Percentiles rank a stretch among this genome's conserved stretches.
These are phyloP conservation scores for Ganaspis sp. DNA, from an alignment of 1,140 invertebrate species.

Conservation along the genomic window DNA sequence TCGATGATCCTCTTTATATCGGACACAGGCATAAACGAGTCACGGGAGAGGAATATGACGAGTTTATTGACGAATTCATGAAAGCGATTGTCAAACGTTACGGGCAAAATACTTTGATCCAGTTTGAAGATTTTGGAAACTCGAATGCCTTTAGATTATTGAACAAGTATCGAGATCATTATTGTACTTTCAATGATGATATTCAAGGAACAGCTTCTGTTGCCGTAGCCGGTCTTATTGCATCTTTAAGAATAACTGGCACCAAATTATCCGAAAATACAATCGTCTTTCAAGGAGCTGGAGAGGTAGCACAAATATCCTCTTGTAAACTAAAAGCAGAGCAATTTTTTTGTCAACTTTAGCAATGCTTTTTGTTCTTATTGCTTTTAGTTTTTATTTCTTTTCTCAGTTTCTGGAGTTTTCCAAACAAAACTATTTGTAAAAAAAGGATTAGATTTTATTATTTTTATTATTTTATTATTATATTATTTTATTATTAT, in stretches of 20 bases:
- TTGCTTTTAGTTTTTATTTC: too few species aligned
- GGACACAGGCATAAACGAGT: slow-evolving; percentile 90
- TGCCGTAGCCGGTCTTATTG: slow-evolving; percentile 93
- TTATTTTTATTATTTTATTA: too few species aligned
- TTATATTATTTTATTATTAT: too few species aligned
- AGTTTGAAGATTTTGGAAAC: slow-evolving; percentile 98
- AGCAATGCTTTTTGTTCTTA: too few species aligned
- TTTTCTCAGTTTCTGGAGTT: too few species aligned
- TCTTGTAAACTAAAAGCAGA: too few species aligned
- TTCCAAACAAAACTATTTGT: too few species aligned
- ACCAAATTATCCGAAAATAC: slow-evolving; percentile 86
- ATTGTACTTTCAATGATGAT: slow-evolving; percentile 97
- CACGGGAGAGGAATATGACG: slow-evolving; percentile 90
- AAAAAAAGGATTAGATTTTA: background rate
- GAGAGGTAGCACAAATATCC: slow-evolving; percentile 81
- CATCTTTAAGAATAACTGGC: slow-evolving; percentile 86
- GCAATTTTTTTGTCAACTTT: too few species aligned
- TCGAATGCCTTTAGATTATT: slow-evolving; percentile 92
- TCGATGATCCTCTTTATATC: slow-evolving; percentile 95
- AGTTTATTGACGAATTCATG: slow-evolving; percentile 99
- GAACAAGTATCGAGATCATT: slow-evolving; percentile 88
- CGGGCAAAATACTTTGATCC: slow-evolving; percentile 88
- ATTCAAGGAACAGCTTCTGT: slow-evolving; percentile 95
- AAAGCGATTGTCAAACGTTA: slow-evolving; percentile 89
- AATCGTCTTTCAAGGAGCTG: slow-evolving; percentile 94